Evolutionary conservation across 2,797 vertebrate species (phyloP).

Genomic region (Gambelia wislizenii): DNA sequence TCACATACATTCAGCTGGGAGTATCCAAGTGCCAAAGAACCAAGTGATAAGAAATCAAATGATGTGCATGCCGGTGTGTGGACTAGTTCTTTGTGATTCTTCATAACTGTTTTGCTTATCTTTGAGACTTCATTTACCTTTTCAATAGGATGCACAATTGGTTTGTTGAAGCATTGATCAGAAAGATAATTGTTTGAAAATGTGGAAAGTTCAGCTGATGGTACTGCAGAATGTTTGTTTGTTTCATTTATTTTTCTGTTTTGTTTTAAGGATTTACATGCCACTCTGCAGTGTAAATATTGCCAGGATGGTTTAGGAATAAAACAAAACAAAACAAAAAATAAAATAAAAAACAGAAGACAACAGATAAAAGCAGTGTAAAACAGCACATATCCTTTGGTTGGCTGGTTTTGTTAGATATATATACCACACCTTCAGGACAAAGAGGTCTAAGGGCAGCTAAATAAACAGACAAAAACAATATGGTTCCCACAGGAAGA

Average conservation of each 20-base stretch:
- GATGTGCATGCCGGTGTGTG: neutral
- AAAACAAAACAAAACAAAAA: neutral
- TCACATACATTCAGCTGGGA: neutral
- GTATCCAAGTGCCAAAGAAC: neutral
- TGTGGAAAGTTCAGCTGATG: slow-evolving; percentile 12
- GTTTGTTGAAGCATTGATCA: slow-evolving; percentile 10
- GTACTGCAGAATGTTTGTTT: neutral
- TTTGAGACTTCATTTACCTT: slow-evolving; percentile 23
- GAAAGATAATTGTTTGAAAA: neutral
- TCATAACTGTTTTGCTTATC: slow-evolving; percentile 25
- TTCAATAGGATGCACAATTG: neutral
- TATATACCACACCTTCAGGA: too few species aligned
- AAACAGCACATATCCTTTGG: neutral
- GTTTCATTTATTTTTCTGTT: neutral
- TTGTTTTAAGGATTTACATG: neutral
- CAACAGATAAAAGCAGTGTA: neutral
- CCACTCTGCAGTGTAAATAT: slow-evolving; percentile 1
- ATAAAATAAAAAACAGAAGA: neutral
- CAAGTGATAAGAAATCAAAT: slow-evolving; percentile 22
- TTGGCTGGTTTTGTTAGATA: neutral
- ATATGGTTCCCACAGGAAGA: neutral
- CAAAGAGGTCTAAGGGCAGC: neutral
- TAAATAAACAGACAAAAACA: neutral
- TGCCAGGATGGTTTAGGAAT: neutral
- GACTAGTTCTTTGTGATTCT: neutral